Percentiles rank a stretch among this genome's conserved stretches.
These are phyloP conservation scores for Notodonta ziczac DNA, from an alignment of 2,888 invertebrate genomes.

Conservation along the genomic window DNA sequence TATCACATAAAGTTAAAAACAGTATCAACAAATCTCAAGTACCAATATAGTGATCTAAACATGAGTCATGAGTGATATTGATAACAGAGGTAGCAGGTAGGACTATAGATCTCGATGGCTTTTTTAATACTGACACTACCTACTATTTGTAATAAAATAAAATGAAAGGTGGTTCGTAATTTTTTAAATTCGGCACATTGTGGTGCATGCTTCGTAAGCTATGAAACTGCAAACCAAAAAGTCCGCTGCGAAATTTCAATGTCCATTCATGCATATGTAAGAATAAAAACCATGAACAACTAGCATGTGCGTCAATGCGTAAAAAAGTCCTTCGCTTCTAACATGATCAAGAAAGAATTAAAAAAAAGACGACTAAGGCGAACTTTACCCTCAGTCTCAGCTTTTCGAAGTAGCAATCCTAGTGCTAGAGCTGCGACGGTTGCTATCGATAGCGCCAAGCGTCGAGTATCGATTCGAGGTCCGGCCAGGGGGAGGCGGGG, in stretches of 20 bases:
- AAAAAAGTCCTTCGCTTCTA: neutral
- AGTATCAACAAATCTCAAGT: no score
- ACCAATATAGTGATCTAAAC: no score
- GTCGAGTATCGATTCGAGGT: slow-evolving; percentile 71
- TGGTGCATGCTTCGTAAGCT: neutral
- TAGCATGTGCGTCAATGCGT: neutral
- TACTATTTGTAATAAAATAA: no score
- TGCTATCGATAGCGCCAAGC: slow-evolving; percentile 64
- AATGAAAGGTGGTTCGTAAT: no score
- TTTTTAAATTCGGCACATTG: no score
- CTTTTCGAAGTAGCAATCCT: neutral
- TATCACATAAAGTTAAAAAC: no score
- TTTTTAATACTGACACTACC: no score
- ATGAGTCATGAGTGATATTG: no score
- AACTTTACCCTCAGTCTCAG: neutral
- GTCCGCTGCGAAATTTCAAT: neutral
- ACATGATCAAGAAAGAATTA: neutral
- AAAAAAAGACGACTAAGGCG: neutral
- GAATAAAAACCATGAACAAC: neutral
- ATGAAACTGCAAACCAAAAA: no score
- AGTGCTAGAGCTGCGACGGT: slow-evolving; percentile 53
- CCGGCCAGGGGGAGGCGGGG: slow-evolving; percentile 41
- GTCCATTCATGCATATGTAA: no score
- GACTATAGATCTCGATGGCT: no score
- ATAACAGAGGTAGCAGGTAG: no score